phyloP scores from a whole-genome alignment of 2,113 vertebrate species.

The Murina feae region DNA sequence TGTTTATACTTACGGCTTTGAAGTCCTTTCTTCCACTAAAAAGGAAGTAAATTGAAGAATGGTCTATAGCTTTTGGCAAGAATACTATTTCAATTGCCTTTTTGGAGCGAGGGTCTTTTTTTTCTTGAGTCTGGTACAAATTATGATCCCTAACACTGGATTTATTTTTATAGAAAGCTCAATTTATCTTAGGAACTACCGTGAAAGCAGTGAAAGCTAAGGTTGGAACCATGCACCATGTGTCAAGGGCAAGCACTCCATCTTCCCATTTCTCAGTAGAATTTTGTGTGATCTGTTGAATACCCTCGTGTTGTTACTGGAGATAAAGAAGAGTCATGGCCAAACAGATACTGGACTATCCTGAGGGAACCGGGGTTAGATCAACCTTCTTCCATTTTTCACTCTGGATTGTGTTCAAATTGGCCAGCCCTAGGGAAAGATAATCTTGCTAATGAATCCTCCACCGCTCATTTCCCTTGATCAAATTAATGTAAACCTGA shows the following conservation, averaged over 20 bases:
- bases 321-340: background rate
- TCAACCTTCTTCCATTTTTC: background rate
- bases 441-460: background rate
- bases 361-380: background rate
- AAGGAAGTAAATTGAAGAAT: conserved; percentile 49
- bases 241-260: background rate
- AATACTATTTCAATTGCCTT: conserved; percentile 29
- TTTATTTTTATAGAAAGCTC: conserved; percentile 58
- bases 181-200: conserved; percentile 38
- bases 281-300: background rate
- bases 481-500: background rate
- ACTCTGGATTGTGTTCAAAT: background rate
- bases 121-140: conserved; percentile 31
- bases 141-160: conserved; percentile 31
- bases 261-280: background rate
- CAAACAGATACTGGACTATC: background rate
- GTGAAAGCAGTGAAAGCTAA: conserved; percentile 18
- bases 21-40: conserved; percentile 57
- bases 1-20: conserved; percentile 38
- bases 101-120: background rate
- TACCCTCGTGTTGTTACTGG: background rate
- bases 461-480: background rate
- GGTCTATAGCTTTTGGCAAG: conserved; percentile 49
- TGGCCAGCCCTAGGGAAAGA: background rate
- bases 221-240: background rate